Evolutionary conservation across 2,113 vertebrate genomes (phyloP).

Genomic region (Herpetotheres cachinnans): DNA sequence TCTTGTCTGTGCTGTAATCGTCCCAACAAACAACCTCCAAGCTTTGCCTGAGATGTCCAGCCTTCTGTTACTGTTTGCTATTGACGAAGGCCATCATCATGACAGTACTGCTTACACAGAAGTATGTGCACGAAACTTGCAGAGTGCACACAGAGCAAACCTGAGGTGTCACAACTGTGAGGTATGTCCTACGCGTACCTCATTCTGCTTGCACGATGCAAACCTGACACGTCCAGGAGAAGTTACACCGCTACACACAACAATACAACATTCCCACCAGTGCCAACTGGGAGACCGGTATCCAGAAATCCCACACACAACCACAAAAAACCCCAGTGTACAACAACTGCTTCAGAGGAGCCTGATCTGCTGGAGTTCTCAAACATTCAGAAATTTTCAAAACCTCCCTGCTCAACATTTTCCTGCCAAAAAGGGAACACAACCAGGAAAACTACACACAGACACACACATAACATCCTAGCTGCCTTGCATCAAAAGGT

Average conservation of each 20-base stretch:
- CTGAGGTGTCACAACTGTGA: background rate
- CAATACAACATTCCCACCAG: background rate
- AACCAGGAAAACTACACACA: background rate
- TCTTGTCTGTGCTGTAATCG: background rate
- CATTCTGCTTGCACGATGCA: background rate
- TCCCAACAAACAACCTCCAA: background rate
- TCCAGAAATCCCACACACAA: background rate
- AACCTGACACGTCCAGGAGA: background rate
- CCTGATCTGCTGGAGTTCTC: background rate
- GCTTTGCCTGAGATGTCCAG: background rate
- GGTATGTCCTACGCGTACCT: background rate
- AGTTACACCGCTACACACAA: background rate
- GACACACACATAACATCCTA: background rate
- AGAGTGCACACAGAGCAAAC: background rate
- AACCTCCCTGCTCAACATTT: background rate
- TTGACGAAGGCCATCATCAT: background rate
- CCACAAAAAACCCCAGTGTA: background rate
- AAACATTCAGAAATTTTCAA: background rate
- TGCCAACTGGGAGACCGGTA: background rate
- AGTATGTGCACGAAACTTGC: background rate
- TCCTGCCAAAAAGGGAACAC: background rate
- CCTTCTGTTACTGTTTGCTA: background rate
- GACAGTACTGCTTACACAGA: background rate
- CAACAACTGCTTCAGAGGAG: background rate
- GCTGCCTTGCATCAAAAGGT: background rate